Evolutionary conservation across 2,888 invertebrate species (phyloP).

Genomic region (Melinopterus prodromus): DNA sequence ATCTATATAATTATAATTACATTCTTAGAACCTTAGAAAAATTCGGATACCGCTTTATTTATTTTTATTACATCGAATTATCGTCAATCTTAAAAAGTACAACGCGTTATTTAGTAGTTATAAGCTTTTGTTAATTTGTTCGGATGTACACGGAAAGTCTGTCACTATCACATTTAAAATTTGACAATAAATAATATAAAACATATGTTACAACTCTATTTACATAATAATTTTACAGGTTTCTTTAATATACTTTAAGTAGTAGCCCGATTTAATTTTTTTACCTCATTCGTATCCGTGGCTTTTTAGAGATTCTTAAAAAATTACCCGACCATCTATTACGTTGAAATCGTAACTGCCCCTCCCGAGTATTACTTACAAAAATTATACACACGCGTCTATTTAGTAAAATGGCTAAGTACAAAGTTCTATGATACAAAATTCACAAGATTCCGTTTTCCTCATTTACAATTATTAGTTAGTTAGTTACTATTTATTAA

Average conservation of each 20-base stretch:
- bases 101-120: too few relatives aligned
- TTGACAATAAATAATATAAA: constrained; percentile 25
- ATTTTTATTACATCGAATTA: constrained; percentile 8
- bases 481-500: constrained; percentile 46
- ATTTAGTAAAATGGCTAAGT: constrained; percentile 39
- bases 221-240: constrained; percentile 24
- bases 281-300: constrained; percentile 15
- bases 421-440: constrained; percentile 34
- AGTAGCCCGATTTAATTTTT: constrained; percentile 16
- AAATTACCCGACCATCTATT: background rate
- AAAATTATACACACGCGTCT: constrained; percentile 19
- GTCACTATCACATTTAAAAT: constrained; percentile 20
- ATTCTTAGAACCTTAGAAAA: constrained; percentile 29
- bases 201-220: constrained; percentile 24
- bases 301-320: constrained; percentile 7
- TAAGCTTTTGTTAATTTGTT: constrained; percentile 12
- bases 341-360: background rate
- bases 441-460: constrained; percentile 13
- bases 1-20: constrained; percentile 37
- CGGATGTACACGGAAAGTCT: background rate
- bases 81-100: background rate
- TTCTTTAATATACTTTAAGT: constrained; percentile 10
- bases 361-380: constrained; percentile 18
- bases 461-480: constrained; percentile 41
- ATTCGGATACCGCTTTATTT: constrained; percentile 26